A percentile compares a stretch with the other conserved stretches of the same genome.
Evolutionary conservation across 2,888 invertebrate genomes (phyloP).

Genomic region (Phaonia tiefii): DNA sequence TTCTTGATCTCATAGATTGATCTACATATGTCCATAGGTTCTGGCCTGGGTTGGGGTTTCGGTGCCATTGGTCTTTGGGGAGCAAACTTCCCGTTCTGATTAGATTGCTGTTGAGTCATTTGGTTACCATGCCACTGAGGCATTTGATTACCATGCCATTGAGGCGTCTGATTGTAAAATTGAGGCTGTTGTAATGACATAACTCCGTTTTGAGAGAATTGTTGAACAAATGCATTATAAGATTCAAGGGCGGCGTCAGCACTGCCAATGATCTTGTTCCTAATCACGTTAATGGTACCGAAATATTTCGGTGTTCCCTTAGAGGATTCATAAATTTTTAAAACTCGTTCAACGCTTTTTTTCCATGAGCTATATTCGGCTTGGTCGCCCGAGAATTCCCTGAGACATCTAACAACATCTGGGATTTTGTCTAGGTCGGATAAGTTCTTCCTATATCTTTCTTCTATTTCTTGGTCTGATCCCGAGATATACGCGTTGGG

Average conservation of each 20-base stretch:
- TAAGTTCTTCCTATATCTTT: no score
- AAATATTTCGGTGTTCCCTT: no score
- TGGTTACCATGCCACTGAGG: not conserved
- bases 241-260: no score
- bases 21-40: constrained; percentile 18
- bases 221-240: not conserved
- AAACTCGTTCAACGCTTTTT: constrained; percentile 12
- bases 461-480: no score
- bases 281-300: no score
- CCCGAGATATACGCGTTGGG: not conserved
- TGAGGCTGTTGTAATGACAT: not conserved
- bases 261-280: no score
- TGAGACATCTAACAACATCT: constrained; percentile 16
- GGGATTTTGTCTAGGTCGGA: no score
- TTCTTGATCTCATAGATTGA: not conserved
- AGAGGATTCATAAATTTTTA: no score
- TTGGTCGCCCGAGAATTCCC: constrained; percentile 44
- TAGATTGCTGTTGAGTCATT: not conserved
- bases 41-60: no score
- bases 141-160: constrained; percentile 10
- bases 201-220: constrained; percentile 6
- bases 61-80: not conserved
- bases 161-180: constrained; percentile 29
- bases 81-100: not conserved
- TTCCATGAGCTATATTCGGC: constrained; percentile 39